Evolutionary conservation across 2,797 vertebrate species (phyloP).

Genomic region (Anguilla marmorata): DNA sequence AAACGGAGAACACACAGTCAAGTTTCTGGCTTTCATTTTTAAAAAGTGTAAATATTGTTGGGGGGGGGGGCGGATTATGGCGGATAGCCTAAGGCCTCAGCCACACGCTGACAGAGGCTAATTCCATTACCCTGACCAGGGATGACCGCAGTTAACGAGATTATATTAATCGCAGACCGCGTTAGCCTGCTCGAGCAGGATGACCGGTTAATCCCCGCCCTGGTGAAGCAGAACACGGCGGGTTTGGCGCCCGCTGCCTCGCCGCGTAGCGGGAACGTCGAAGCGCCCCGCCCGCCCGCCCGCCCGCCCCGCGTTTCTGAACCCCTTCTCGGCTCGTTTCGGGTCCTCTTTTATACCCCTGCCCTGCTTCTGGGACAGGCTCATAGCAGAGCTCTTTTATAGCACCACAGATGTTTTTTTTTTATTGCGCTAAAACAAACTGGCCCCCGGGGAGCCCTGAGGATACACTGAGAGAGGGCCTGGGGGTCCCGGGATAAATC

Average conservation of each 20-base stretch:
- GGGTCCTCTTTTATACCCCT: too few species aligned
- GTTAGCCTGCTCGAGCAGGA: constrained; percentile 14
- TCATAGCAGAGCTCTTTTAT: too few species aligned
- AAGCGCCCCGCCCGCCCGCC: background rate
- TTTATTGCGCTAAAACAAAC: too few species aligned
- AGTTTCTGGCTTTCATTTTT: background rate
- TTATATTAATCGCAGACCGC: constrained; percentile 35
- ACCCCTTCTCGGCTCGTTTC: too few species aligned
- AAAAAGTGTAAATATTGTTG: background rate
- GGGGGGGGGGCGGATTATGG: background rate
- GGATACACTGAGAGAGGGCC: too few species aligned
- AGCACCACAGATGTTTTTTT: too few species aligned
- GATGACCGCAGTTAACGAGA: constrained; percentile 13
- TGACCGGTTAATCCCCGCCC: background rate
- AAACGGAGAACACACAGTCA: background rate
- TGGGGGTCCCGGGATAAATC: too few species aligned
- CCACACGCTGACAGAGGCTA: background rate
- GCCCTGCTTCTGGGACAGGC: too few species aligned
- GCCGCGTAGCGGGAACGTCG: background rate
- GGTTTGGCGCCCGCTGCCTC: background rate
- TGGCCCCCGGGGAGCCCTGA: too few species aligned
- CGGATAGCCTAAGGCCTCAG: background rate
- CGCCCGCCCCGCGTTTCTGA: too few species aligned
- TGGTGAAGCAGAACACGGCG: background rate
- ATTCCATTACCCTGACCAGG: constrained; percentile 20